A percentile compares a stretch with the other conserved stretches of the same genome.
These are phyloP conservation scores for Drosophila neocordata DNA, from an alignment of 1,140 invertebrate species.

Conservation along the genomic window DNA sequence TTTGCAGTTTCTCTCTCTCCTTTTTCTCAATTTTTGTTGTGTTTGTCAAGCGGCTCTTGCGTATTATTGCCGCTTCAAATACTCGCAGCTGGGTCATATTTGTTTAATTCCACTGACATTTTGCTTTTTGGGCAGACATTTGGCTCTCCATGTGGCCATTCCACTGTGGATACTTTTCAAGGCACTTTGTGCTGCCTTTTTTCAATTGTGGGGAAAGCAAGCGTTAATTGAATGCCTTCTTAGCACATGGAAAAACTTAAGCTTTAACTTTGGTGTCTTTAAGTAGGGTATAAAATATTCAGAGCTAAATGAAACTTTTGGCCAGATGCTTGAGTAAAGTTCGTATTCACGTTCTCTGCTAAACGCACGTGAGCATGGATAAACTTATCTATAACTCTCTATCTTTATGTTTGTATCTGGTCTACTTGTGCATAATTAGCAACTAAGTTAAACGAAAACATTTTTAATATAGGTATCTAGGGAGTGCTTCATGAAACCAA, in stretches of 20 bases:
- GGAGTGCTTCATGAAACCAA: not conserved
- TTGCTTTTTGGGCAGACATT: not conserved
- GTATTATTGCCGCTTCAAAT: not conserved
- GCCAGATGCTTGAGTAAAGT: not conserved
- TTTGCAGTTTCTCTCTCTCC: not conserved
- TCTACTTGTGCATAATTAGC: constrained; percentile 1
- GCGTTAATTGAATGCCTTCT: constrained; percentile 69
- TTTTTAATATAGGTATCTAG: not conserved
- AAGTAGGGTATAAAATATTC: not conserved
- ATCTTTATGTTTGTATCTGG: not conserved
- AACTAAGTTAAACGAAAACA: not conserved
- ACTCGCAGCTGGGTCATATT: not conserved
- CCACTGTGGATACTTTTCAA: constrained; percentile 51
- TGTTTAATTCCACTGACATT: constrained; percentile 33
- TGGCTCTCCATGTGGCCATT: too few species aligned
- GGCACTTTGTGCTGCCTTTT: not conserved
- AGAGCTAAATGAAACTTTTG: not conserved
- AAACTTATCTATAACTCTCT: not conserved
- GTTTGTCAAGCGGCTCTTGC: constrained; percentile 5
- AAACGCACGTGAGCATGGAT: not conserved
- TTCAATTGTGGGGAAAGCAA: constrained; percentile 55
- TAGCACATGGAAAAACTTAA: constrained; percentile 35
- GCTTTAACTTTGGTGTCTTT: constrained; percentile 27
- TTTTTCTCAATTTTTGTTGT: constrained; percentile 30
- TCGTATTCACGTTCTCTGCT: not conserved